Evolutionary conservation across 2,888 invertebrate genomes (phyloP), one percentile per base, ranked within the genome.

Genomic region (Liopterus haemorrhoidalis): DNA sequence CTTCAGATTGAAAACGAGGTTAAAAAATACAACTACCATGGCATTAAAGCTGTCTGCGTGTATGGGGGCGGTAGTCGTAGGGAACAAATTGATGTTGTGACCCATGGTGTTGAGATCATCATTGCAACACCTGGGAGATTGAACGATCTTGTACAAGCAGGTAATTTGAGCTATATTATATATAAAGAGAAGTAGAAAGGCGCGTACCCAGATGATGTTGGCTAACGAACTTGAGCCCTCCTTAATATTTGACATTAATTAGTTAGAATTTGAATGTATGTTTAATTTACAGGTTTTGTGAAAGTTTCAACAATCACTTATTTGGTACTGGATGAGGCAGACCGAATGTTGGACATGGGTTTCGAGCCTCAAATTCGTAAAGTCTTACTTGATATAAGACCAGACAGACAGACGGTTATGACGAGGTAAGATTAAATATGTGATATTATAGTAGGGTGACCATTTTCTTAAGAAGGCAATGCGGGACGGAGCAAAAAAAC

Each of bases 71-170:
- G 85, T 0, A 81, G 78, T 63, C 75, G 93, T 0, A 73, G 76
- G 22, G 79, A 83, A 39, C 95, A 96, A 70, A 81, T 93, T 4
- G 75, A 76, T 46, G 69, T 72, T 5, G 78, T 92, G 1, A 70
- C 76, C 1, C 73, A 75, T 52, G 94, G 92, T n/a, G 89, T 91
- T 0, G 90, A 95, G 65, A 93, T 96, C 49, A 83, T 95, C 0
- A 93, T 96, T 54, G 95, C 94, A 4, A 96, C 95, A 2, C 95
- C 95, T 0, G 95, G 95, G 2, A 74, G 95, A 41, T 73, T 96
- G 0, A 92, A 92, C 66, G 95, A 96, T 70, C 74, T 96, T n/a
- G 78, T 89, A 0, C 70, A 78, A 63, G 76, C 79, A 6, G 76
- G 62, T 62, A 52, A 52, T 47, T 15, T 5, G 68, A 36, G 19